Base-by-base conservation (phyloP, 1,140 invertebrate genomes). In the Eulimnadia texana region DNA sequence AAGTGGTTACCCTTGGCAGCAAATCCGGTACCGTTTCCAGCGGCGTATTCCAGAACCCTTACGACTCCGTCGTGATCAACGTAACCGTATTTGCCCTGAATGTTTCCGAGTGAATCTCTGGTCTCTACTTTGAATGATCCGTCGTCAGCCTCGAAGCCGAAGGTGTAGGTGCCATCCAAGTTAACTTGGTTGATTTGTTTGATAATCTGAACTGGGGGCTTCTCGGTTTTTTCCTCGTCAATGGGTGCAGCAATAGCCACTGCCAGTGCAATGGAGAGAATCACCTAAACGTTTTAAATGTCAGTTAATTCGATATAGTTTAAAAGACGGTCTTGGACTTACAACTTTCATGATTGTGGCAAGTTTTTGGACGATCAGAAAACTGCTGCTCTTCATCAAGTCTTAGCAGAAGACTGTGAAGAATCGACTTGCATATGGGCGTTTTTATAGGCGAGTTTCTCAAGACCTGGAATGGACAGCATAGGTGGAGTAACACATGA, bases 151-250 rank as follows among this genome's bases (percentile, higher is more conserved):
- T 90, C 88, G 67, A 86, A 90, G 0, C 87, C 88, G 63, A 86
- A 87, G 0, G 86, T 89, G 67, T 89, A 90, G 0, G 85, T 85
- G 24, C 86, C 86, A 71, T 91, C 88, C 47, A 87, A 82, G 67
- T 90, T 90, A 0, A 88, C 75, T 70, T 83, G 79, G 62, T 86
- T 81, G 64, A 90, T 86, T 70, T 88, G 84, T 68, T 88, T 88
- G 25, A 82, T 71, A 65, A 82, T 83, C 10, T 77, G 75, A 11
- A 80, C 78, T 87, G 49, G 88, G 90, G 71, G 86, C 86, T 24
- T 85, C 85, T 0, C 90, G 89, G 16, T 42, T 42, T 42, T 42
- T 16, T 42, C 33, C 16, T 42, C 33, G 6, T 42, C 6, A 42
- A 42, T 6, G 16, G 33, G 33, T 6, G 33, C 33, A 9, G 33